Evolutionary conservation across 1,140 invertebrate genomes (phyloP).

Genomic region (Lysiphlebus fabarum): DNA sequence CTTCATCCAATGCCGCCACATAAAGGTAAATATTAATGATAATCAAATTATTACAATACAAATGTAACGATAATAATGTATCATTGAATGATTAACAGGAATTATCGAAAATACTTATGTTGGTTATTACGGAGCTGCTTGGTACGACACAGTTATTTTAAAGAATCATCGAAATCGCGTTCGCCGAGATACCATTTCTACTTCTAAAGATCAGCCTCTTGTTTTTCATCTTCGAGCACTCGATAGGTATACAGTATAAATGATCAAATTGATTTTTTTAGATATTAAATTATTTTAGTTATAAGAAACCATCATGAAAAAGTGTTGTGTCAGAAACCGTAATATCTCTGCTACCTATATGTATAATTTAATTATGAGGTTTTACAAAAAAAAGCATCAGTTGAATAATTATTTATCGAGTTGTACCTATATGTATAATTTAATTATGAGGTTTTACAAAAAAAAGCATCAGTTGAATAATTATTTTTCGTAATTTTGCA

Average conservation of each 20-base stretch:
- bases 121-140: constrained; percentile 57
- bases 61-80: constrained; percentile 3
- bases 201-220: constrained; percentile 43
- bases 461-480: background rate
- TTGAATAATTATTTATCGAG: constrained; percentile 9
- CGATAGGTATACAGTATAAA: constrained; percentile 49
- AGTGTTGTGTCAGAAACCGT: background rate
- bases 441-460: no score
- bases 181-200: constrained; percentile 43
- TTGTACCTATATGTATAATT: no score
- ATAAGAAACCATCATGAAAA: background rate
- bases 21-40: constrained; percentile 11
- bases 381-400: background rate
- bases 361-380: no score
- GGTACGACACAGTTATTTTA: constrained; percentile 54
- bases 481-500: constrained; percentile 53
- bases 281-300: background rate
- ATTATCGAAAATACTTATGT: constrained; percentile 55
- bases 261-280: no score
- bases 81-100: constrained; percentile 40
- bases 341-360: no score
- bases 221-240: constrained; percentile 47
- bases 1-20: constrained; percentile 21
- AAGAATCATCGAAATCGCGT: constrained; percentile 48
- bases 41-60: background rate